Evolutionary conservation across 2,888 invertebrate species (phyloP).

Genomic region (Caenorhabditis zanzibari): DNA sequence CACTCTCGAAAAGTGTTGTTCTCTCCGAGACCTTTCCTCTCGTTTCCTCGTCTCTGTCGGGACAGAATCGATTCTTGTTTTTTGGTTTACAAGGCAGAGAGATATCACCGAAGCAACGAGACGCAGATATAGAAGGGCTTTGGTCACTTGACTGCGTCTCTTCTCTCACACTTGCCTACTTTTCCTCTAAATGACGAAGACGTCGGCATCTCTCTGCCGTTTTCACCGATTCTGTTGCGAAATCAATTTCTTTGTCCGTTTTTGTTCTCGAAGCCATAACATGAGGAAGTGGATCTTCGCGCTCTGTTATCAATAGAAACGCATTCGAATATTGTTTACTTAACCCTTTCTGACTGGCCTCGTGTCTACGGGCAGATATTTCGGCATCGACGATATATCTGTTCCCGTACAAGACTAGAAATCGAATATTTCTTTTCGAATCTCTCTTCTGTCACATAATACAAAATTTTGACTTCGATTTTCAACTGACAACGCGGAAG

Average conservation of each 20-base stretch:
- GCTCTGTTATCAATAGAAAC: background rate
- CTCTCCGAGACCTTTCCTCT: slow-evolving; percentile 13
- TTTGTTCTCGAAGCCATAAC: slow-evolving; percentile 29
- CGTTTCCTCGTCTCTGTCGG: background rate
- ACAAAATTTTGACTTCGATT: no score
- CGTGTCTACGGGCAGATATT: no score
- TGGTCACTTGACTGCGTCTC: slow-evolving; percentile 46
- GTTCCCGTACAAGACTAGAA: no score
- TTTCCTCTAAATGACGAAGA: slow-evolving; percentile 1
- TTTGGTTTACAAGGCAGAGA: slow-evolving; percentile 4
- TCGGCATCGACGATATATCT: no score
- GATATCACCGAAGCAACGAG: background rate
- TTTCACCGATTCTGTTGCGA: slow-evolving; percentile 25
- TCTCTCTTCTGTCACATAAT: no score
- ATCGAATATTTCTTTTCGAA: no score
- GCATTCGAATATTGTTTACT: slow-evolving; percentile 4
- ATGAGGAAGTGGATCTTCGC: slow-evolving; percentile 13
- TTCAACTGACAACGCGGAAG: no score
- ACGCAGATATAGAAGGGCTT: slow-evolving; percentile 38
- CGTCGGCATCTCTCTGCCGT: slow-evolving; percentile 22
- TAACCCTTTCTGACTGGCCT: background rate
- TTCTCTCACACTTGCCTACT: slow-evolving; percentile 19
- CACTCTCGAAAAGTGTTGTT: slow-evolving; percentile 16
- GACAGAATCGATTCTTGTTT: slow-evolving; percentile 17
- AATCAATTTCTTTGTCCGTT: slow-evolving; percentile 11